Evolutionary conservation across 2,113 vertebrate genomes (phyloP).

Genomic region (Camelus bactrianus): DNA sequence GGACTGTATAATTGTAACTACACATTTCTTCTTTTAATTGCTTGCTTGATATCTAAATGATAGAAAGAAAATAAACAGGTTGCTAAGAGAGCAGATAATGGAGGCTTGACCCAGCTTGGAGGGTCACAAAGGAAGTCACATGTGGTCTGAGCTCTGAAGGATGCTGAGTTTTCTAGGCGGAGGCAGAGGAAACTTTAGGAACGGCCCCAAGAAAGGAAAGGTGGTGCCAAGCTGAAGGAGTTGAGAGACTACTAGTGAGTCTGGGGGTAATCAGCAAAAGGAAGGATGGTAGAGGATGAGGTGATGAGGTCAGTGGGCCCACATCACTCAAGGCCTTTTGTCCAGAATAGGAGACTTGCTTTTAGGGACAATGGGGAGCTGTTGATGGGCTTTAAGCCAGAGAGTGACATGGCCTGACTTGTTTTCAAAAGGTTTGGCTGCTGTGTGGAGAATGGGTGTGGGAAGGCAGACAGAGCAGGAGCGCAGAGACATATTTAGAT

Average conservation of each 20-base stretch:
- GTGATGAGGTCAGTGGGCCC: neutral
- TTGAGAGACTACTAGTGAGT: neutral
- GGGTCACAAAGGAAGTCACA: neutral
- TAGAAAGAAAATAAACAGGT: neutral
- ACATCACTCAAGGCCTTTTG: neutral
- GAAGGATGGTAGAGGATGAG: neutral
- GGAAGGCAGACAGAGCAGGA: neutral
- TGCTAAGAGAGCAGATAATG: neutral
- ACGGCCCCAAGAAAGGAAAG: conserved; percentile 6
- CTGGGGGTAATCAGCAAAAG: neutral
- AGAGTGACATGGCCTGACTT: neutral
- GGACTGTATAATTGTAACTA: neutral
- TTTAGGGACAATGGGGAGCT: neutral
- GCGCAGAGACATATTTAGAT: neutral
- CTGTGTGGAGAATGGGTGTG: neutral
- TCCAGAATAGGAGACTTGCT: neutral
- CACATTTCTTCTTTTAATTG: neutral
- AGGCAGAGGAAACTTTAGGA: neutral
- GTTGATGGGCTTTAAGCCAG: neutral
- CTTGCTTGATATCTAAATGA: neutral
- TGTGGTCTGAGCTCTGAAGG: neutral
- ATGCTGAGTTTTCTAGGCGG: neutral
- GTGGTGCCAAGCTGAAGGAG: neutral
- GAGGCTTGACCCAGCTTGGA: neutral
- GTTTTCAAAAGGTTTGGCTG: neutral